phyloP scores from a whole-genome alignment of 2,113 vertebrate species.

The Calidris pygmaea region DNA sequence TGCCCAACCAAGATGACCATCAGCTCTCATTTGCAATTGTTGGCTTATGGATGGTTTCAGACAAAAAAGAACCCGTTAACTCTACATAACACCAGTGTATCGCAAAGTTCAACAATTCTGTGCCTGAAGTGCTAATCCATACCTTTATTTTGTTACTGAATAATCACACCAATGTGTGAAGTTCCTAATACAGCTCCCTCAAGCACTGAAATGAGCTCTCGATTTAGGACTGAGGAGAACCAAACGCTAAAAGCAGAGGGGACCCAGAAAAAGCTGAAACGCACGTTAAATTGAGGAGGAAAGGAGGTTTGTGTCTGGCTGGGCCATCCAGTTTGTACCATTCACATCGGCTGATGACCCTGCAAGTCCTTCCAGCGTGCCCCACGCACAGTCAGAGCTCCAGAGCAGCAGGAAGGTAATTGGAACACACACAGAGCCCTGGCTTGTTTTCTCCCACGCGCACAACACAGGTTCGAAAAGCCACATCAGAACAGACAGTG shows the following conservation, averaged over 20 bases:
- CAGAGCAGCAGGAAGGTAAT: no score
- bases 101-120: accelerated
- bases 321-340: not conserved
- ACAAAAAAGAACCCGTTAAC: not conserved
- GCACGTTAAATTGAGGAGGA: not conserved
- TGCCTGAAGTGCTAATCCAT: not conserved
- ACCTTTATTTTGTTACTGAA: not conserved
- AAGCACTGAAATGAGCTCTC: not conserved
- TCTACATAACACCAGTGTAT: not conserved
- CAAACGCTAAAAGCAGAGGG: not conserved
- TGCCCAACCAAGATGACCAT: not conserved
- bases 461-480: accelerated
- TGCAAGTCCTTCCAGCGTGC: not conserved
- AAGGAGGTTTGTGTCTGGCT: not conserved
- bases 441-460: accelerated
- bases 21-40: not conserved
- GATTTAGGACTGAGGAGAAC: not conserved
- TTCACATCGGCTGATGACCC: not conserved
- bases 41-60: not conserved
- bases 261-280: not conserved
- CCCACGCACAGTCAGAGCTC: accelerated
- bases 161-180: not conserved
- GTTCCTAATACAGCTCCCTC: not conserved
- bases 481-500: not conserved
- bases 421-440: not conserved